Evolutionary conservation across 1,140 invertebrate genomes (phyloP), one percentile per base, ranked within the genome.

Genomic region (Aphaenogaster rudis): DNA sequence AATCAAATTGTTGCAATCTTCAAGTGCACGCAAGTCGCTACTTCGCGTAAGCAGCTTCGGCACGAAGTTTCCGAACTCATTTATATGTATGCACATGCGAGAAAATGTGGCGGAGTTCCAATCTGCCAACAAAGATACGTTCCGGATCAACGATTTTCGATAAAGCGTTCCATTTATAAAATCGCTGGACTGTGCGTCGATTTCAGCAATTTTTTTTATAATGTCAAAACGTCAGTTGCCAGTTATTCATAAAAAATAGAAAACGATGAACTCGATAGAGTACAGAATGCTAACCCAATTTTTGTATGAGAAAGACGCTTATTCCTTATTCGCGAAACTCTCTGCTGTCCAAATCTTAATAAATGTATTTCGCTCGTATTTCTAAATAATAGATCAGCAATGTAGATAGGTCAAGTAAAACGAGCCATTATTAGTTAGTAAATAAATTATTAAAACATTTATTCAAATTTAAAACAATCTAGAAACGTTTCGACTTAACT

Each of bases 271-370:
- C 52, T 84, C 72, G n/a, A 84, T 45, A 9, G 6, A 8, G 21
- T 54, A 81, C 39, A 79, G 28, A 84, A 84, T n/a, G 59, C 67
- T 87, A 79, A 89, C 52, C 74, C 79, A 85, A 89, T 87, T 54
- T 79, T 76, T 28, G 45, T 15, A 50, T 42, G n/a, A 72, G 45
- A 74, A 79, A 52, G 17, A 71, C 15, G 13, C 11, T 54, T 84
- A 28, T 64, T 90, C 17, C 28, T 72, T 63, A 78, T 82, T 59
- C 48, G 57, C 71, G 54, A 76, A 67, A 67, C 50, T 13, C 1
- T 67, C 3, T 4, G 63, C 0, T 28, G 8, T 28, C 28, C 28
- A 28, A 28, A 28, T 28, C 28, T 28, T 28, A 28, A 28, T 28
- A 28, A 28, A 28, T 28, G 28, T 28, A 28, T 28, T 28, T 28